Conservation (phyloP, 2,797 vertebrate genomes). For the Enteromius trimaculatus region DNA sequence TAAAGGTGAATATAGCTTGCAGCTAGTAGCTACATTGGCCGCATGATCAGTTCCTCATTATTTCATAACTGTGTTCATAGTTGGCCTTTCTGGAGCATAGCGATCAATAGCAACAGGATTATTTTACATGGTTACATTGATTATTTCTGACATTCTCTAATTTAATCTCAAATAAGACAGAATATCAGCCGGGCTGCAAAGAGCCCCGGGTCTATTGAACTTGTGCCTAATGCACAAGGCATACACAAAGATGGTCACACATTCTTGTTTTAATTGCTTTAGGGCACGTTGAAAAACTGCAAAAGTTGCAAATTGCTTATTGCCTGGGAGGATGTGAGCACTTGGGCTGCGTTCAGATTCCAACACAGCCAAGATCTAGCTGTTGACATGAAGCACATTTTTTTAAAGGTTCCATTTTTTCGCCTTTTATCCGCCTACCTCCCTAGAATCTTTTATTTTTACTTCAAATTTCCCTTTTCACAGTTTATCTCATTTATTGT, state of each 20-base stretch:
- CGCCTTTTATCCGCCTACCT: conserved; percentile 15
- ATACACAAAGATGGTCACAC: conserved; percentile 34
- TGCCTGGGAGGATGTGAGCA: conserved; percentile 30
- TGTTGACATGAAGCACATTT: conserved; percentile 28
- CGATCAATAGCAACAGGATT: conserved; percentile 61
- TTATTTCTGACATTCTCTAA: conserved; percentile 53
- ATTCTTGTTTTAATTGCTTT: conserved; percentile 54
- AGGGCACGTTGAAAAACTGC: conserved; percentile 15
- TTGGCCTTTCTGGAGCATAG: conserved; percentile 54
- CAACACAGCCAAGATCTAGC: background rate
- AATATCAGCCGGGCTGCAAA: conserved; percentile 28
- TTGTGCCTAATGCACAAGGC: conserved; percentile 39
- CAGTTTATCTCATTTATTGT: background rate
- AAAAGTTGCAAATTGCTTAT: conserved; percentile 42
- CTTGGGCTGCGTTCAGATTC: conserved; percentile 28
- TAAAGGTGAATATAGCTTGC: conserved; percentile 37
- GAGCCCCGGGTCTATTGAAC: conserved; percentile 44
- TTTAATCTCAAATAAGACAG: conserved; percentile 55
- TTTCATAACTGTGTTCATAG: conserved; percentile 54
- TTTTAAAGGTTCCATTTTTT: conserved; percentile 14
- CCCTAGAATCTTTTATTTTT: background rate
- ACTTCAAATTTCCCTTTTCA: background rate
- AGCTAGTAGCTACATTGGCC: conserved; percentile 28
- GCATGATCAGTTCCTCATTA: conserved; percentile 59
- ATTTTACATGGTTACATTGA: conserved; percentile 59